Evolutionary conservation across 2,888 invertebrate genomes (phyloP).

Genomic region (Macaria notata): DNA sequence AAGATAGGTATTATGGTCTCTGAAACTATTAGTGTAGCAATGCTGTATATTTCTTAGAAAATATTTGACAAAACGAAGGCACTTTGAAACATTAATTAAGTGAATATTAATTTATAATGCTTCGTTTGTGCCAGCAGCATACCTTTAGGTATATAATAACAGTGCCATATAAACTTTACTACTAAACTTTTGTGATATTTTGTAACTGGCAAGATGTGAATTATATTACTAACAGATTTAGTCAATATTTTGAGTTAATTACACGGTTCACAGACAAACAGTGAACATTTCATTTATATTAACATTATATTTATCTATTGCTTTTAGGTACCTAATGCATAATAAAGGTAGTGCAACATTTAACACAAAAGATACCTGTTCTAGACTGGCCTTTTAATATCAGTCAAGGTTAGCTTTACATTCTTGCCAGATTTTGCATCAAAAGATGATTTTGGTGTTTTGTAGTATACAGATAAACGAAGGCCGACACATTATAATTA

Average conservation of each 20-base stretch:
- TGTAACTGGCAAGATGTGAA: neutral
- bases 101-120: neutral
- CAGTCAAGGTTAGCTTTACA: neutral
- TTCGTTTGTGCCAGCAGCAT: constrained; percentile 1
- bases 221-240: neutral
- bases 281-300: neutral
- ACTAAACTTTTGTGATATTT: neutral
- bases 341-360: constrained; percentile 1
- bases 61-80: neutral
- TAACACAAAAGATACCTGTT: neutral
- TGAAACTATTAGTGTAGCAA: too few relatives aligned
- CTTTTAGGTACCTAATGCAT: neutral
- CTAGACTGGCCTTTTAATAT: constrained; percentile 2
- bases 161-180: neutral
- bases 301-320: neutral
- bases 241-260: neutral
- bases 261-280: neutral
- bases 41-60: too few relatives aligned
- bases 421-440: constrained; percentile 1
- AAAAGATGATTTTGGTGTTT: neutral
- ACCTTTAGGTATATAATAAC: constrained; percentile 10
- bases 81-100: neutral
- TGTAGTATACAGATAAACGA: constrained; percentile 1
- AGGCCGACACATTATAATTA: constrained; percentile 12
- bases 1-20: too few relatives aligned